Base-by-base conservation (phyloP, 53 echinoderm and acorn worm genomes). In the Astropecten irregularis region DNA sequence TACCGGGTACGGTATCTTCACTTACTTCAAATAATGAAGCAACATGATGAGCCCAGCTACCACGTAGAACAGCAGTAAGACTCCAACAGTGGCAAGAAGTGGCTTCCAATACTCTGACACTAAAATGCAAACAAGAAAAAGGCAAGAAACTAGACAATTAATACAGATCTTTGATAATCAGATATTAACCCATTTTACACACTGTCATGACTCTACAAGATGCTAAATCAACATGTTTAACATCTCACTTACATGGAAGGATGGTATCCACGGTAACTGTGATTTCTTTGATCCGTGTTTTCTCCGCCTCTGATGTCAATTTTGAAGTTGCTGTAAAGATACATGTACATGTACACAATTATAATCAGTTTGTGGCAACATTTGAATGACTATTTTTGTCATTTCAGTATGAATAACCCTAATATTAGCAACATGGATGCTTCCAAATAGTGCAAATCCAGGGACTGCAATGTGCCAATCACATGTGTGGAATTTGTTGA, bases 71-170 rank as follows among this genome's bases (percentile, higher is more conserved):
- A 66, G 66, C 25, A 90, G 55, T 21, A 90, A 59, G 13, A 93
- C 82, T 21, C 68, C 76, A 56, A 92, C 25, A 19, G 90, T 92
- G 18, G 76, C 49, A 22, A 93, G 23, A 39, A 93, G 82, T 2
- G 95, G 92, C 42, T 88, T 83, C 89, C 90, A 86, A 34, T 93
- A 95, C 18, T 92, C 84, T 3, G 83, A 63, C 36, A 61, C 95
- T 95, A 52, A 26, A 76, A 52, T 4, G 67, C 13, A 29, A 25
- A 72, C 28, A 16, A 42, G 42, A 42, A 42, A 42, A 11, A 42
- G 42, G n/a, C n/a, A n/a, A n/a, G n/a, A n/a, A n/a, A n/a, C n/a
- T n/a, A n/a, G n/a, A n/a, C n/a, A n/a, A n/a, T n/a, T n/a, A n/a
- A n/a, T n/a, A n/a, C n/a, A n/a, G n/a, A n/a, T n/a, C n/a, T n/a